Percentiles rank a stretch among this genome's conserved stretches.
phyloP scores from a whole-genome alignment of 2,113 vertebrate species.

The Stomatorhinus ivindoensis region DNA sequence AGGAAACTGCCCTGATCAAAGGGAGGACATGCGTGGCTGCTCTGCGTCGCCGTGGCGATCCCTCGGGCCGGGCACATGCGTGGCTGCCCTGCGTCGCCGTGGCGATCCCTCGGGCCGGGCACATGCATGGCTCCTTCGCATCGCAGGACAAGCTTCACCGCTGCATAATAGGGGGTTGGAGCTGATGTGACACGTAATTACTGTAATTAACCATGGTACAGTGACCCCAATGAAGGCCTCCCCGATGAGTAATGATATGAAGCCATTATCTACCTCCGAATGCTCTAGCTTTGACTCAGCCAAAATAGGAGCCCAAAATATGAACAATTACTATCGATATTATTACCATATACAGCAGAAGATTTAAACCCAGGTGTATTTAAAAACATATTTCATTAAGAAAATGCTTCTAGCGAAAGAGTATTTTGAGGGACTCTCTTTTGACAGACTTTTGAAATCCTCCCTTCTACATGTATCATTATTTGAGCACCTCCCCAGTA shows the following conservation, averaged over 20 bases:
- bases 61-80: background rate
- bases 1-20: background rate
- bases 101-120: background rate
- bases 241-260: slow-evolving; percentile 1
- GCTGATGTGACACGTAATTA: background rate
- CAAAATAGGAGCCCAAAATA: background rate
- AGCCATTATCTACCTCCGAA: background rate
- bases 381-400: background rate
- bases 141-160: background rate
- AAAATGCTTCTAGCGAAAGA: background rate
- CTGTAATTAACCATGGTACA: slow-evolving; percentile 6
- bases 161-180: background rate
- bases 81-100: background rate
- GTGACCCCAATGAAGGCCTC: background rate
- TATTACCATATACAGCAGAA: background rate
- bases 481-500: background rate
- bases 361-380: background rate
- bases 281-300: background rate
- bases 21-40: background rate
- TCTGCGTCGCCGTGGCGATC: too few relatives aligned
- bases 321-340: background rate
- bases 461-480: background rate
- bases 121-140: background rate
- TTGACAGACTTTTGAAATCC: background rate
- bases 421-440: background rate